A percentile compares a stretch with the other conserved stretches of the same genome.
Conservation (phyloP, 1,140 invertebrate species). For the Metopolophium dirhodum region DNA sequence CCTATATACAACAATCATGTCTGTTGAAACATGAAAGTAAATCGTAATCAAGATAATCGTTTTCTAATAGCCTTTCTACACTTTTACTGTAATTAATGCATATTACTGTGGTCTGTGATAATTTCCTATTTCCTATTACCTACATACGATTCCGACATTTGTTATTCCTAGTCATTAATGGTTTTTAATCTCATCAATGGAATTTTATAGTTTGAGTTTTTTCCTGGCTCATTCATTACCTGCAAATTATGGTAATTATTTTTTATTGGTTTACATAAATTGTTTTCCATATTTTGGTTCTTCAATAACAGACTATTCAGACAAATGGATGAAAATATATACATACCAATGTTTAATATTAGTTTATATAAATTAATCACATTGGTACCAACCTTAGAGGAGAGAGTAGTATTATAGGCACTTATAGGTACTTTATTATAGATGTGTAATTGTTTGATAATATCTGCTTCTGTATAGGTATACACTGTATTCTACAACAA, state of each 20-base stretch:
- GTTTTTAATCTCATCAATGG: neutral
- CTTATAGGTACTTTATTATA: too few species aligned
- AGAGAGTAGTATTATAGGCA: too few species aligned
- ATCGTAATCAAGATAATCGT: neutral
- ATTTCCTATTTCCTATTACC: too few species aligned
- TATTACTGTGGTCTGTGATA: too few species aligned
- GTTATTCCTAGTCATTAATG: neutral
- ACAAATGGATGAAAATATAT: neutral
- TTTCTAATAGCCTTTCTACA: neutral
- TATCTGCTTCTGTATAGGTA: too few species aligned
- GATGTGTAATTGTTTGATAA: too few species aligned
- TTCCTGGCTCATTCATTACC: neutral
- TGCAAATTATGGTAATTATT: neutral
- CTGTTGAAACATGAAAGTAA: neutral
- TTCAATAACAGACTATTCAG: neutral
- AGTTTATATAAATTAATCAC: too few species aligned
- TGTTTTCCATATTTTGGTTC: neutral
- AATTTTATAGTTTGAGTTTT: neutral
- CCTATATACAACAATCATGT: too few species aligned
- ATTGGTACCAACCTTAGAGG: too few species aligned
- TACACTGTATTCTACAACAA: too few species aligned
- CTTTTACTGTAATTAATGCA: neutral
- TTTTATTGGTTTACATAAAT: neutral
- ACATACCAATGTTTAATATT: neutral
- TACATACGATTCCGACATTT: neutral